A percentile compares a stretch with the other conserved stretches of the same genome.
Evolutionary conservation across 1,140 invertebrate genomes (phyloP).

Genomic region (Caenorhabditis brenneri): DNA sequence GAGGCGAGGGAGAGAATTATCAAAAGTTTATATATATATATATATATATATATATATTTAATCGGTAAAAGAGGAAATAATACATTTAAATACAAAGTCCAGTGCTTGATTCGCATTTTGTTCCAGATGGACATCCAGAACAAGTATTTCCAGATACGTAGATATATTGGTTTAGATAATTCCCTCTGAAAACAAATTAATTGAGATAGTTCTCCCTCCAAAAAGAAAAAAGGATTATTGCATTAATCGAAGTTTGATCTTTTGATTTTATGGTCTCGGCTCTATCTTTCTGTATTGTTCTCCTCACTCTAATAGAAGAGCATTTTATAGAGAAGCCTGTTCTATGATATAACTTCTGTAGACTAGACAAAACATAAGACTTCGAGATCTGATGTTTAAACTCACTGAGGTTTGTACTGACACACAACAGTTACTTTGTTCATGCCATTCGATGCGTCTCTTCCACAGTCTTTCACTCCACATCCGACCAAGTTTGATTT

Average conservation of each 20-base stretch:
- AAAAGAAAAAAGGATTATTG: too few species aligned
- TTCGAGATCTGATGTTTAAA: not conserved
- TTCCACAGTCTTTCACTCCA: conserved; percentile 35
- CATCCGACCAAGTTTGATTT: conserved; percentile 37
- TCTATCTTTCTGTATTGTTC: too few species aligned
- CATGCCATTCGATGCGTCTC: not conserved
- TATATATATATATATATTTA: too few species aligned
- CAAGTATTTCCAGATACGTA: not conserved
- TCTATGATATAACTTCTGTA: not conserved
- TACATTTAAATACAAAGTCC: conserved; percentile 7
- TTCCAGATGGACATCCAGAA: not conserved
- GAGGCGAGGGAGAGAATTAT: too few species aligned
- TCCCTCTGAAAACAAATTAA: not conserved
- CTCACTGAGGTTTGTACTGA: conserved; percentile 37
- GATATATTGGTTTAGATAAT: not conserved
- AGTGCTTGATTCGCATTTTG: not conserved
- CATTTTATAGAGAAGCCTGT: not conserved
- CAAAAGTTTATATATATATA: too few species aligned
- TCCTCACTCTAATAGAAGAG: too few species aligned
- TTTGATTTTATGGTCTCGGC: too few species aligned
- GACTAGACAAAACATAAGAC: not conserved
- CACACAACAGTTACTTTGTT: conserved; percentile 41
- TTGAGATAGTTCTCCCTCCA: not conserved
- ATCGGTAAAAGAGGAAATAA: too few species aligned
- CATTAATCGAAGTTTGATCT: too few species aligned